A percentile compares a stretch with the other conserved stretches of the same genome.
Conservation (phyloP, 2,113 vertebrate species). For the Pygoscelis antarcticus region DNA sequence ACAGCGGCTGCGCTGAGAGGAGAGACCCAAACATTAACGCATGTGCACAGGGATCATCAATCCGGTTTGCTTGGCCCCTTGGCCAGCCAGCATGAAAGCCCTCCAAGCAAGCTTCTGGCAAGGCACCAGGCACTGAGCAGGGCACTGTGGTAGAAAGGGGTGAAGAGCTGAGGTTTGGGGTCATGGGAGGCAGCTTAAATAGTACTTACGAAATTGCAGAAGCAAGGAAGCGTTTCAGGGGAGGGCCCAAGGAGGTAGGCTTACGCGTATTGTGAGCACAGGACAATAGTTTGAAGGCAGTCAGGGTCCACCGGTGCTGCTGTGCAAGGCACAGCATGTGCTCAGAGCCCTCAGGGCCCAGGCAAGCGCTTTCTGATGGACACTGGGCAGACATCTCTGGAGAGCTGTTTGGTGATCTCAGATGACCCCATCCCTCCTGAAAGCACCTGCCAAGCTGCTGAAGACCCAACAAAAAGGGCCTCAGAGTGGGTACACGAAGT, state of each 20-base stretch:
- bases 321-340: rapidly evolving
- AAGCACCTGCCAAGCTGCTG: background rate
- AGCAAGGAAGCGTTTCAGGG: background rate
- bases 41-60: rapidly evolving
- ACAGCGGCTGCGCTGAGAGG: background rate
- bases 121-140: background rate
- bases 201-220: background rate
- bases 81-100: background rate
- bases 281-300: background rate
- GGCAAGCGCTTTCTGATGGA: background rate
- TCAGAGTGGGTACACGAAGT: background rate
- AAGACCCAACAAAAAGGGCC: background rate
- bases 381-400: background rate
- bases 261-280: rapidly evolving
- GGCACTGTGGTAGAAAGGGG: background rate
- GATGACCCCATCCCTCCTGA: background rate
- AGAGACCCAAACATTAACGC: background rate
- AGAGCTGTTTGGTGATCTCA: background rate
- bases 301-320: background rate
- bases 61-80: background rate
- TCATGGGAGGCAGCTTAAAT: background rate
- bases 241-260: background rate
- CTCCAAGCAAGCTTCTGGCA: background rate
- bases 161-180: background rate
- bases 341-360: background rate